Conservation (phyloP, 2,888 invertebrate genomes). For the Ashinkailepas kermadecensis region DNA sequence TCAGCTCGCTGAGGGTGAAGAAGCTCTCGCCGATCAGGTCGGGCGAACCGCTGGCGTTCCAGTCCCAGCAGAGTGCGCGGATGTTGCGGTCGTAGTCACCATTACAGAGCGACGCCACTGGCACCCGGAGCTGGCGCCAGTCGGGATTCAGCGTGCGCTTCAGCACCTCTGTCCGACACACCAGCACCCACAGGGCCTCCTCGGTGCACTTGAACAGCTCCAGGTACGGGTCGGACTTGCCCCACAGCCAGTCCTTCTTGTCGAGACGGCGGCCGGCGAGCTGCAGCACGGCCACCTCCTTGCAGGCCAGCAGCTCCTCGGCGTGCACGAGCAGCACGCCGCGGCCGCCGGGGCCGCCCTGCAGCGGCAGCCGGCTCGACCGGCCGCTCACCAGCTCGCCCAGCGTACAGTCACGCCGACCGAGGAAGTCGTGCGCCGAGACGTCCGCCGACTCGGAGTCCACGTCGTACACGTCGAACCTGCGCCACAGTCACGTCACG, state of each 20-base stretch:
- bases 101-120: slow-evolving; percentile 42
- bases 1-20: slow-evolving; percentile 35
- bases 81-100: slow-evolving; percentile 47
- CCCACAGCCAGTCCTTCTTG: slow-evolving; percentile 40
- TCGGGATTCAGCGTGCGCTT: slow-evolving; percentile 49
- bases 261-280: slow-evolving; percentile 40
- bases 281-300: slow-evolving; percentile 40
- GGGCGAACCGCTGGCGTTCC: slow-evolving; percentile 37
- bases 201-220: slow-evolving; percentile 44
- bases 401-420: slow-evolving; percentile 44
- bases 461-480: slow-evolving; percentile 36
- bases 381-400: slow-evolving; percentile 37
- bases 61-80: slow-evolving; percentile 45
- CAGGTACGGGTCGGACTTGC: slow-evolving; percentile 42
- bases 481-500: neutral
- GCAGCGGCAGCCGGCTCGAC: slow-evolving; percentile 29
- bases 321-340: slow-evolving; percentile 38
- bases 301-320: slow-evolving; percentile 42
- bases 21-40: slow-evolving; percentile 35
- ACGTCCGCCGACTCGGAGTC: slow-evolving; percentile 32
- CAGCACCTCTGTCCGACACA: slow-evolving; percentile 41
- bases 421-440: slow-evolving; percentile 41
- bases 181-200: slow-evolving; percentile 37
- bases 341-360: slow-evolving; percentile 28
- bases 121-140: slow-evolving; percentile 47